A percentile compares a stretch with the other conserved stretches of the same genome.
Evolutionary conservation across 2,113 vertebrate species (phyloP).

Genomic region (Microtus ochrogaster): DNA sequence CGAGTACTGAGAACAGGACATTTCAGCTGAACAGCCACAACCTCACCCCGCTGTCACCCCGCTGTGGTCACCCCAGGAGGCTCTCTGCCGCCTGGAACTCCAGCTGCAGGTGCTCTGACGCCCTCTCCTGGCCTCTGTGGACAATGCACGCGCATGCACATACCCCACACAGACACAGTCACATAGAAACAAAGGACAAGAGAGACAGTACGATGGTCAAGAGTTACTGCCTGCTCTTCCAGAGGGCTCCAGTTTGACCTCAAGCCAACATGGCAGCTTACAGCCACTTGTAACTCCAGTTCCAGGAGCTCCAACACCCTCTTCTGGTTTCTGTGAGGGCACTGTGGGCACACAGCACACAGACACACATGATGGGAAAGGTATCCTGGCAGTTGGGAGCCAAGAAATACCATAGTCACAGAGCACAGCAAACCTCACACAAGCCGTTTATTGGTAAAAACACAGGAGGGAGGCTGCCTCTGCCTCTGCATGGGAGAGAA

Average conservation of each 20-base stretch:
- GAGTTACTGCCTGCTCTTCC: neutral
- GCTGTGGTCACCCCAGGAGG: neutral
- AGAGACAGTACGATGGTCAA: neutral
- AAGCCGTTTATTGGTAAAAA: neutral
- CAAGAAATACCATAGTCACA: neutral
- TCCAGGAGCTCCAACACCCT: neutral
- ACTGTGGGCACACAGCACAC: neutral
- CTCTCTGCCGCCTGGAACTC: neutral
- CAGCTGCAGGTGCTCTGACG: neutral
- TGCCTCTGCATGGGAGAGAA: neutral
- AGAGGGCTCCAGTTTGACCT: neutral
- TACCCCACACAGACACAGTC: neutral
- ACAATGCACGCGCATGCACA: neutral
- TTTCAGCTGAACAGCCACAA: neutral
- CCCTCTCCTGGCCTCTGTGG: neutral
- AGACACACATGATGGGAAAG: neutral
- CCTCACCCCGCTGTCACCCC: neutral
- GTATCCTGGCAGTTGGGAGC: neutral
- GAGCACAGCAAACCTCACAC: neutral
- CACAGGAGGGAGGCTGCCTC: neutral
- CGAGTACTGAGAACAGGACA: neutral
- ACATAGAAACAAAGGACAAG: neutral
- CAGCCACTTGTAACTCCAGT: neutral
- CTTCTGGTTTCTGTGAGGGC: neutral
- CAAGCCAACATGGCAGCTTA: neutral